Base-by-base conservation (phyloP, 2,888 invertebrate genomes). In the Epinotia bilunana region DNA sequence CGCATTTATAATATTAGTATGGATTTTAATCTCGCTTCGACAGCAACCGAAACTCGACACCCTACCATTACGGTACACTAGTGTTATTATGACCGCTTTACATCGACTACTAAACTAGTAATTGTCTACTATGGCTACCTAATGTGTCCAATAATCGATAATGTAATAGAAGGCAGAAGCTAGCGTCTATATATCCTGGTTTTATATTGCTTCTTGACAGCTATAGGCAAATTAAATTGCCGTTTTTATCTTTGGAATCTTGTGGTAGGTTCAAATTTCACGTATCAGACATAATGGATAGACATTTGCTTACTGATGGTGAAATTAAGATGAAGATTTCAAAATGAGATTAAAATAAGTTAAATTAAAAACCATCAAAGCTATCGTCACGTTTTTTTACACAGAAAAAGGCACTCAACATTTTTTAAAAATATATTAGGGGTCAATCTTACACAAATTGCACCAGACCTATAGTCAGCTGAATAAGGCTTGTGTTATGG, bases 201-300 rank as follows among this genome's bases (percentile, higher is more conserved):
- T 68, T 16, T 63, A 70, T 23, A 39, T 58, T 64, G 61, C 55
- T 46, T 28, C 62, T 67, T 53, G 73, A 20, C 0, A 13, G 46
- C 33, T 73, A 39, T 69, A 70, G 13, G 70, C 70, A 74, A 74
- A 65, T 74, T 46, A 74, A 74, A 74, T 61, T 49, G 55, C 60
- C 62, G 73, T 70, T 76, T 76, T 76, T 57, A 69, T 49, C 69
- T 69, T 77, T 55, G 72, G 57, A 70, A 67, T 58, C 53, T 20
- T 43, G 69, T 62, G 39, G 62, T 55, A n/a, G 70, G 39, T 64
- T 60, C 39, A 71, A 43, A 74, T 71, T 71, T 71, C 71, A 74
- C 43, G 28, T 20, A 28, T 18, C 55, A 18, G 13, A 39, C 57
- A 20, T 43, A 43, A 65, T n/a, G 46, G 13, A 33, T 1, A 53